phyloP scores from a whole-genome alignment of 2,113 vertebrate genomes.

The Odocoileus hemionus region DNA sequence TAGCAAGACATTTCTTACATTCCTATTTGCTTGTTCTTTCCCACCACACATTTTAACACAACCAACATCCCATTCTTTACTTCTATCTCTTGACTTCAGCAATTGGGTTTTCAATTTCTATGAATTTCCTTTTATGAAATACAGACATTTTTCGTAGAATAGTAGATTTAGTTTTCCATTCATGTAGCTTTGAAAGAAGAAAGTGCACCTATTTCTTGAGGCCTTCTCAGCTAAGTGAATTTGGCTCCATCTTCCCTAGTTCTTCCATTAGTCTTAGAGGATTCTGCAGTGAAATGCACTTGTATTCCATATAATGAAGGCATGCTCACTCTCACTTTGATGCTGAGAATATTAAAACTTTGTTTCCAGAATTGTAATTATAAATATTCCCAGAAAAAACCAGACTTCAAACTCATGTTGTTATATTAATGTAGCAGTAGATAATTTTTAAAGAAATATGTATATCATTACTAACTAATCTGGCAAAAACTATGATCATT shows the following conservation, averaged over 20 bases:
- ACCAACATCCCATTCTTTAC: constrained; percentile 52
- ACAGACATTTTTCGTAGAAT: constrained; percentile 57
- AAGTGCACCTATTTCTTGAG: constrained; percentile 72
- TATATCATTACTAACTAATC: background rate
- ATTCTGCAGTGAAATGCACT: constrained; percentile 70
- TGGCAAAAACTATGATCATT: background rate
- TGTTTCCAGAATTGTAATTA: background rate
- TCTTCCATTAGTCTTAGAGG: constrained; percentile 68
- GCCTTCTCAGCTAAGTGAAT: constrained; percentile 70
- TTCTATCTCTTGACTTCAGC: constrained; percentile 64
- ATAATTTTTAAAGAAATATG: background rate
- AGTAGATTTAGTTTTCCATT: constrained; percentile 74
- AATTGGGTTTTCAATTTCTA: constrained; percentile 73
- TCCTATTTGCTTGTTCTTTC: constrained; percentile 71
- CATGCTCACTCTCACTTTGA: constrained; percentile 39
- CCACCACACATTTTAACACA: constrained; percentile 52
- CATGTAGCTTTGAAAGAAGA: constrained; percentile 66
- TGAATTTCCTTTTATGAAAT: constrained; percentile 55
- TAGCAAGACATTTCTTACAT: constrained; percentile 68
- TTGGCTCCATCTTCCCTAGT: constrained; percentile 60
- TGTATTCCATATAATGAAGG: constrained; percentile 55
- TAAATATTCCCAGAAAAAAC: constrained; percentile 34
- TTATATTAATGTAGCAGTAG: background rate
- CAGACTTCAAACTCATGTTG: constrained; percentile 58
- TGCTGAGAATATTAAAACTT: constrained; percentile 58